A percentile compares a stretch with the other conserved stretches of the same genome.
Evolutionary conservation across 2,113 vertebrate species (phyloP).

Genomic region (Bos taurus): ARS-UCD2.0 NC_037328.1:9204501-9205000

Average conservation of each 20-base stretch:
- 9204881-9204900: not conserved
- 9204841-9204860: not conserved
- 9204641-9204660: constrained; percentile 15
- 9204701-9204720: not conserved
- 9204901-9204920: not conserved
- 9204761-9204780: not conserved
- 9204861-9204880: not conserved
- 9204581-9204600: constrained; percentile 45
- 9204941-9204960: not conserved
- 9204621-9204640: not conserved
- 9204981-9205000: not conserved
- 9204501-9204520: constrained; percentile 45
- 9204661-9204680: not conserved
- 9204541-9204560: constrained; percentile 51
- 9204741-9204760: not conserved
- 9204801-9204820: not conserved
- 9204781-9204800: not conserved
- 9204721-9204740: not conserved
- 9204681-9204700: not conserved
- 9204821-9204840: not conserved
- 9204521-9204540: constrained; percentile 35
- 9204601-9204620: not conserved
- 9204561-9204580: constrained; percentile 49
- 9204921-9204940: not conserved
- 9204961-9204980: not conserved